Evolutionary conservation across 2,113 vertebrate genomes (phyloP), one percentile per base, ranked within the genome.

Genomic region (Callorhinus ursinus): DNA sequence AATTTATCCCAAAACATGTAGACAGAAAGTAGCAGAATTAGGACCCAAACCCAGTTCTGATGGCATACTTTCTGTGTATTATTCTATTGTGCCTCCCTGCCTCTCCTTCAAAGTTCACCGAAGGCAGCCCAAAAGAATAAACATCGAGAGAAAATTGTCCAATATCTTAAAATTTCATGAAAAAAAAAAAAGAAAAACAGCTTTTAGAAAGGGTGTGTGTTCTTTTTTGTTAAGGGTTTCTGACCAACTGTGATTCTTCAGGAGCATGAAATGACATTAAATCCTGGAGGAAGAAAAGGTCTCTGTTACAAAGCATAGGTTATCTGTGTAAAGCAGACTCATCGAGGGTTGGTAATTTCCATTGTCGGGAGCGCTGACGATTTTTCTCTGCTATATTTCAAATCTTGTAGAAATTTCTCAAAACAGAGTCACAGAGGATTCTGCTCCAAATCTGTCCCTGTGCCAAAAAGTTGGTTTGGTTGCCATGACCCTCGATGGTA

Each of bases 121-220:
- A 92, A 90, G 24, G 18, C 33, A 83, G 49, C 83, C 18, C 36
- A 8, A 96, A 93, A 74, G 46, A 94, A 88, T 36, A 65, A 92
- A 65, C 21, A 4, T 31, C 15, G 7, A 55, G 10, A 77, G 21
- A 71, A 69, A 28, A 2, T n/a, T 65, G 85, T 86, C 11, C 49
- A 69, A 0, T 15, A 53, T 19, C 53, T 42, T 92, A 36, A 1
- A 91, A 59, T 21, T 90, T 87, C 15, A 74, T 76, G 51, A 36
- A 61, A 53, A 63, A 61, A 36, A 1, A 88, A 28, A n/a, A 7
- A 57, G 63, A 39, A 39, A 53, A 69, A 88, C 7, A 46, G 49
- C 13, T 91, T 96, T 95, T 55, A 0, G 67, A 91, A 83, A 8
- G 21, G 1, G 12, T 46, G 31, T 24, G 10, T 33, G 10, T 53